Percentiles rank a stretch among this genome's conserved stretches.
Conservation (phyloP, 1,140 invertebrate genomes). For the Trichonephila clavipes region DNA sequence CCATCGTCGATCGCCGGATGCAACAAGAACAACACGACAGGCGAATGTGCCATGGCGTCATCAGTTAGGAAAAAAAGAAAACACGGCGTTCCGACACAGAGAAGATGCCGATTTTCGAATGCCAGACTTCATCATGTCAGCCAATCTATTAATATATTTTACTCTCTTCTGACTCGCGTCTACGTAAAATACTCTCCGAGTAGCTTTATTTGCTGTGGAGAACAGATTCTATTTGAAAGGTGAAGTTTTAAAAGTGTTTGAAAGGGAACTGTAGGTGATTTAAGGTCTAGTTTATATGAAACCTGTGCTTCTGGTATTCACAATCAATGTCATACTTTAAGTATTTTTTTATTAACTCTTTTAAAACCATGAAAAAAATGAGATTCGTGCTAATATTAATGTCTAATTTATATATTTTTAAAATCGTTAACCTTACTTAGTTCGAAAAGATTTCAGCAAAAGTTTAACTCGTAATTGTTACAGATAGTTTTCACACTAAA, state of each 20-base stretch:
- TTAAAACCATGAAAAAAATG: no score
- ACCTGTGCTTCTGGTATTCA: no score
- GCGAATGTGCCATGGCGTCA: neutral
- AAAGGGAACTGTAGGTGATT: neutral
- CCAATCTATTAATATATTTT: neutral
- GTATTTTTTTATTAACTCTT: no score
- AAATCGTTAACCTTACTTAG: no score
- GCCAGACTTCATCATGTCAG: constrained; percentile 13
- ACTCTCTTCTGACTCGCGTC: neutral
- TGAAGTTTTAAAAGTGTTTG: neutral
- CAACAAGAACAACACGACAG: neutral
- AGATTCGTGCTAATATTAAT: no score
- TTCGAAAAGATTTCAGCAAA: no score
- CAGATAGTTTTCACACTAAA: no score
- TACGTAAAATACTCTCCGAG: neutral
- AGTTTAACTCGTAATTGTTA: no score
- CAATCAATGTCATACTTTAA: no score
- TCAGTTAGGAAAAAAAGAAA: neutral
- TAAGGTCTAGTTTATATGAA: no score
- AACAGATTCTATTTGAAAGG: neutral
- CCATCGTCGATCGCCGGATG: neutral
- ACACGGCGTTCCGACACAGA: neutral
- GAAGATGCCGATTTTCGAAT: constrained; percentile 14
- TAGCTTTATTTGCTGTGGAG: no score
- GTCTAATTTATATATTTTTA: no score